Evolutionary conservation across 2,888 invertebrate species (phyloP).

Genomic region (Euspilapteryx auroguttella): DNA sequence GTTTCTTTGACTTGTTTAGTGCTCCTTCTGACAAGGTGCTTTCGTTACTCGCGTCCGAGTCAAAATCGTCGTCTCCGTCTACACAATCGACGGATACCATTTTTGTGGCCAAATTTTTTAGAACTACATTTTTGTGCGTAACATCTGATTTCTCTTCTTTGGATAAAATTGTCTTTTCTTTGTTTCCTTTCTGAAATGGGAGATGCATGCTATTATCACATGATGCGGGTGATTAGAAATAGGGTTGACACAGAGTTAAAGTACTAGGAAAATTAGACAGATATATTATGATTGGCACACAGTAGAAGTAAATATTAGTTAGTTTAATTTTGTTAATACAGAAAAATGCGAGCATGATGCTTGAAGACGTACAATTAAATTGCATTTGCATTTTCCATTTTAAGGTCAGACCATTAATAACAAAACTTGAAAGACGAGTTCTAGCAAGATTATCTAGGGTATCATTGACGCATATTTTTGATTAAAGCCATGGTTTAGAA

Average conservation of each 20-base stretch:
- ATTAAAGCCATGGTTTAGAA: no score
- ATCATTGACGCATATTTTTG: no score
- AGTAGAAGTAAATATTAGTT: no score
- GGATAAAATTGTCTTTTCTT: constrained; percentile 31
- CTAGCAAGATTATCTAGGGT: no score
- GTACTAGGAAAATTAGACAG: constrained; percentile 5
- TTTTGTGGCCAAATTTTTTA: constrained; percentile 46
- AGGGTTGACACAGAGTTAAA: neutral
- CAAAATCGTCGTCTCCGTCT: constrained; percentile 29
- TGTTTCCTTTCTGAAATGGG: constrained; percentile 37
- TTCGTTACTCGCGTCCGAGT: constrained; percentile 43
- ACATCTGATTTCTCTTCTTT: constrained; percentile 33
- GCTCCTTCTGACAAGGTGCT: constrained; percentile 49
- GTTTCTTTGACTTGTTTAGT: constrained; percentile 26
- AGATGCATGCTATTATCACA: constrained; percentile 21
- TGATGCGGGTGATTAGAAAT: constrained; percentile 17
- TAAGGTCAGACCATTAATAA: no score
- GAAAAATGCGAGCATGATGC: no score
- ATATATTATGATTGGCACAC: no score
- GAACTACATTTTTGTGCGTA: constrained; percentile 42
- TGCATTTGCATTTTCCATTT: no score
- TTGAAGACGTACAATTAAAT: no score
- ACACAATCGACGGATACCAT: constrained; percentile 40
- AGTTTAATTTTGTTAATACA: no score
- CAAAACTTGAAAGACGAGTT: no score